phyloP scores from a whole-genome alignment of 2,797 vertebrate genomes.

The Rhynchonycteris naso region DNA sequence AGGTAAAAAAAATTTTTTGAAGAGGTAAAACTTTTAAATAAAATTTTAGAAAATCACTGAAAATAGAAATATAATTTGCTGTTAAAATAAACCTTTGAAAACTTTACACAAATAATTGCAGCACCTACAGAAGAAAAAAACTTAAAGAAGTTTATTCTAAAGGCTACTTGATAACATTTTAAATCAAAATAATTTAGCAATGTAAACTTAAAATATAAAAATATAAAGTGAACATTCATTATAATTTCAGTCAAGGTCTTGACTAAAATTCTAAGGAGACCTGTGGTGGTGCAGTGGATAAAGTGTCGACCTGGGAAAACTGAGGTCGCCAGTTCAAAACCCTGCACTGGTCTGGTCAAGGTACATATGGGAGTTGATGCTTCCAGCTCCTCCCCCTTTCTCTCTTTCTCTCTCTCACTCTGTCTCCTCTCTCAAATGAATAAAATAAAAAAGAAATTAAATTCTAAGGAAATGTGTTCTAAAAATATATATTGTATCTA shows the following conservation, averaged over 20 bases:
- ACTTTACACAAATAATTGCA: background rate
- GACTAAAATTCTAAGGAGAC: background rate
- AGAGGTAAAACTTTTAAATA: background rate
- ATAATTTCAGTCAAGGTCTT: background rate
- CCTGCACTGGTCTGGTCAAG: too few species aligned
- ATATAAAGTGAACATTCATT: background rate
- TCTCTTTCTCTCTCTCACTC: too few species aligned
- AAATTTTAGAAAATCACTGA: background rate
- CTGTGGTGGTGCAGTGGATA: too few species aligned
- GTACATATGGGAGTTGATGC: too few species aligned
- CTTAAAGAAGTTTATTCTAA: background rate
- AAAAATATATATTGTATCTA: background rate
- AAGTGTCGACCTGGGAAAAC: too few species aligned
- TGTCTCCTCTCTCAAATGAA: too few species aligned
- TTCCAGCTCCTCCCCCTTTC: too few species aligned
- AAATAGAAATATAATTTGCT: slow-evolving; percentile 15
- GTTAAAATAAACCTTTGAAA: background rate
- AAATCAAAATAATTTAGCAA: background rate
- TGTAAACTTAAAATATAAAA: slow-evolving; percentile 1
- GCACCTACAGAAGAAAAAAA: background rate
- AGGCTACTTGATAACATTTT: slow-evolving; percentile 1
- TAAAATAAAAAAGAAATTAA: too few species aligned
- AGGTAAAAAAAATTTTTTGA: background rate
- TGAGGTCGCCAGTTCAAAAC: too few species aligned
- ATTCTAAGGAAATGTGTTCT: background rate